Base-by-base conservation (phyloP, 2,113 vertebrate genomes). In the Blennius ocellaris region DNA sequence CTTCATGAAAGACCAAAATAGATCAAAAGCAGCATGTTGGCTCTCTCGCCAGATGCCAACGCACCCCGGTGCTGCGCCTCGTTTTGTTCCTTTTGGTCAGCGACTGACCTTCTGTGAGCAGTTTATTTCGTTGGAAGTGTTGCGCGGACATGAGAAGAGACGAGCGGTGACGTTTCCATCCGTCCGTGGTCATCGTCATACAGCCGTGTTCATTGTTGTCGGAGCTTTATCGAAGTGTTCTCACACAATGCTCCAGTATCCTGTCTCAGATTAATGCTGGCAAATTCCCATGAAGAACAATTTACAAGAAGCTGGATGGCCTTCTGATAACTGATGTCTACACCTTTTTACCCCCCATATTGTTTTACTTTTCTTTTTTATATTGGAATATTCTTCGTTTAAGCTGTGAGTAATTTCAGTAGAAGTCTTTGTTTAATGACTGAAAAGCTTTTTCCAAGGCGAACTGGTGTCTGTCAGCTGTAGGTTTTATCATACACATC, bases 181-280 rank as follows among this genome's bases (percentile, higher is more conserved):
- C 6, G 10, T 66, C 5, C 53, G 4, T 11, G 6, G 37, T 71
- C 11, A 5, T 1, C 15, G 38, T 74, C 14, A 12, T 30, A 72
- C 44, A 10, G 1, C 30, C 49, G 48, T 67, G 16, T 72, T 51
- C 30, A 30, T 60, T 77, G 58, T 62, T 40, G 12, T 71, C 3
- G 56, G 50, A 70, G 39, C 39, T 80, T 80, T 81, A 67, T 80
- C 52, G 6, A 64, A 45, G n/a, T 72, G 48, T 71, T 73, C 16
- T 68, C 21, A 78, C 64, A 76, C 66, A 60, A 53, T 67, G 16
- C 69, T 48, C 0, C 12, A 5, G n/a, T 17, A 53, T 81, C 72
- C 62, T 65, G 40, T 57, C 54, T 57, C 7, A 39, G 54, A 75
- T 56, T 65, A 63, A 36, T 55, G 15, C 60, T 9, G 43, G 15